Base-by-base conservation (phyloP, 2,113 vertebrate species). In the Mesembrinibis cayennensis region DNA sequence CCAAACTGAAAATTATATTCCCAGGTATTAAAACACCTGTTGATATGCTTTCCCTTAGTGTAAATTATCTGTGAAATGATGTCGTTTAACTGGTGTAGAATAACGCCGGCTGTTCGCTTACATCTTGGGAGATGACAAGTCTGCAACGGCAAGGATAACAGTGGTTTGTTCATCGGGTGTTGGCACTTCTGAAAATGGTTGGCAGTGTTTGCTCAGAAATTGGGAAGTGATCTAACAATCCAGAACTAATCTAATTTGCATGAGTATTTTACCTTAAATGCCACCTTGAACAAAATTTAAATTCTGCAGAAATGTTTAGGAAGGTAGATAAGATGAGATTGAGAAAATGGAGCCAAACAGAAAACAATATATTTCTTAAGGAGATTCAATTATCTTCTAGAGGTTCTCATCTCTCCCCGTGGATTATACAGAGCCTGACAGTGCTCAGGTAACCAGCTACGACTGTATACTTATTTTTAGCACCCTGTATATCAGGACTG, bases 171-270 rank as follows among this genome's bases (percentile, higher is more conserved):
- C 79, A 81, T 50, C 1, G 4, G 29, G 34, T 71, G 45, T 50
- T 96, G 92, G 88, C 71, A 71, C 42, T 80, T 70, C 71, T 71
- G 78, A 61, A 93, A 89, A 86, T 44, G 76, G 67, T 44, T 94
- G 87, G 84, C 87, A 90, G 56, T 56, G 49, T 90, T 94, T 78
- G 67, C 81, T 92, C 26, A 62, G 90, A 90, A 94, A 89, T 63
- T 81, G 76, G 76, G 79, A 95, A 95, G 42, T 47, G n/a, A 92
- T 87, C 42, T 94, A 96, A 96, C 0, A 7, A 81, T 67, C 76
- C 72, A 88, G 85, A 94, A 94, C 76, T 94, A 87, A 97, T 89
- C 63, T 67, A 92, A 94, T 95, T 95, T 96, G 63, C 82, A 94
- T 2, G 38, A 90, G 78, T 90, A 67, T 90, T 93, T 96, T 92